Evolutionary conservation across 2,888 invertebrate genomes (phyloP), one percentile per base, ranked within the genome.

Genomic region (Meiosimyza decipiens): DNA sequence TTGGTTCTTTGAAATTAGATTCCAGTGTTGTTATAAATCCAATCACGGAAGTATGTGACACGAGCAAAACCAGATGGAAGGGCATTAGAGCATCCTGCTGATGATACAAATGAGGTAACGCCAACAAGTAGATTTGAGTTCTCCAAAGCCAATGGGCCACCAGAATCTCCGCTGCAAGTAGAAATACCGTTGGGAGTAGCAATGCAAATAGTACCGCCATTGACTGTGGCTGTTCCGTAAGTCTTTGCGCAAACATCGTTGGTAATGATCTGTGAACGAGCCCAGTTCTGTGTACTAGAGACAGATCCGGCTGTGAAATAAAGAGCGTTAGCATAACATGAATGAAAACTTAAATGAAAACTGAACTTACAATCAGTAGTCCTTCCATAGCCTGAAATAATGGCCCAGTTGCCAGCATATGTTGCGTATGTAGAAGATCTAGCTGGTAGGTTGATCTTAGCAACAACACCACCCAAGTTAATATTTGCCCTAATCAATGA

Each of bases 331-430:
- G 62, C 33, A 28, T 3, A 70, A 28, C 9, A 15, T 47, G n/a
- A 63, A 63, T 63, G n/a, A 47, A 15, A 16, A 18, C 12, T 3
- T 40, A 12, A 64, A 49, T 49, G 51, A 13, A 40, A 16, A 18
- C 3, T 28, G 0, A 28, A 28, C 64, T 64, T 22, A 64, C 64
- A 6, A 13, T 84, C 84, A 3, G 78, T 77, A 57, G 80, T 79
- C 59, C 78, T 79, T n/a, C 85, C 85, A 83, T 84, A 85, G 49
- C 85, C 85, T 59, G 84, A 83, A 33, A 82, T 83, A 57, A 82
- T 73, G 7, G 72, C 82, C 51, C 73, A 72, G 12, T 79, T 77
- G 33, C 77, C 78, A 13, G 69, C 71, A 52, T 78, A 83, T 49
- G 70, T 73, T 7, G 81, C 66, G 66, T 82, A 80, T 62, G 71